These are phyloP conservation scores for Halesus radiatus DNA, from an alignment of 1,140 invertebrate species.

Conservation along the genomic window DNA sequence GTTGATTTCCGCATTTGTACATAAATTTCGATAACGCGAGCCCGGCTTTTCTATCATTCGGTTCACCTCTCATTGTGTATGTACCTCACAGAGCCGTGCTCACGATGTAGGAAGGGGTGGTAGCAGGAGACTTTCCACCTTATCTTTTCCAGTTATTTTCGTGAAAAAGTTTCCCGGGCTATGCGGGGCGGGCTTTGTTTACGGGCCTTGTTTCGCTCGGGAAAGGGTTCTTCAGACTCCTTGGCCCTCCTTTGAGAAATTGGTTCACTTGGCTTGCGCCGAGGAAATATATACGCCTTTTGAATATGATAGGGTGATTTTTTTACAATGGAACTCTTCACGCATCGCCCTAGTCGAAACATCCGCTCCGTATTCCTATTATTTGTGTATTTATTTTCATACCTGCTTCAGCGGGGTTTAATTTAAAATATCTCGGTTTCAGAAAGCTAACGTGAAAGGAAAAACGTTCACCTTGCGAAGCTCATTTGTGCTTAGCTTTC, in stretches of 20 bases:
- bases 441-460: neutral
- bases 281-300: slow-evolving; percentile 34
- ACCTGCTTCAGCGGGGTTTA: slow-evolving; percentile 32
- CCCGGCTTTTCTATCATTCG: neutral
- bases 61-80: slow-evolving; percentile 23
- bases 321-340: slow-evolving; percentile 28
- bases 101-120: too few relatives aligned
- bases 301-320: slow-evolving; percentile 42
- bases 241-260: slow-evolving; percentile 37
- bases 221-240: slow-evolving; percentile 1
- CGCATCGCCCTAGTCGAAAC: neutral
- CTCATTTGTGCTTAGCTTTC: neutral
- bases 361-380: slow-evolving; percentile 27
- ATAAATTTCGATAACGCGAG: slow-evolving; percentile 16
- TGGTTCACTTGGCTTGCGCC: slow-evolving; percentile 31
- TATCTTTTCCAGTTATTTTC: slow-evolving; percentile 34
- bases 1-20: slow-evolving; percentile 19
- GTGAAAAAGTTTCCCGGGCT: slow-evolving; percentile 20
- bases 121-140: neutral
- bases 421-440: neutral
- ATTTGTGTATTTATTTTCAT: slow-evolving; percentile 36
- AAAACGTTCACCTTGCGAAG: neutral
- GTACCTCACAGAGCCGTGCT: neutral
- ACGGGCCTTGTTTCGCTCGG: slow-evolving; percentile 29
- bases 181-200: slow-evolving; percentile 17